Conservation (phyloP, 2,797 vertebrate genomes). For the Microcaecilia unicolor region DNA sequence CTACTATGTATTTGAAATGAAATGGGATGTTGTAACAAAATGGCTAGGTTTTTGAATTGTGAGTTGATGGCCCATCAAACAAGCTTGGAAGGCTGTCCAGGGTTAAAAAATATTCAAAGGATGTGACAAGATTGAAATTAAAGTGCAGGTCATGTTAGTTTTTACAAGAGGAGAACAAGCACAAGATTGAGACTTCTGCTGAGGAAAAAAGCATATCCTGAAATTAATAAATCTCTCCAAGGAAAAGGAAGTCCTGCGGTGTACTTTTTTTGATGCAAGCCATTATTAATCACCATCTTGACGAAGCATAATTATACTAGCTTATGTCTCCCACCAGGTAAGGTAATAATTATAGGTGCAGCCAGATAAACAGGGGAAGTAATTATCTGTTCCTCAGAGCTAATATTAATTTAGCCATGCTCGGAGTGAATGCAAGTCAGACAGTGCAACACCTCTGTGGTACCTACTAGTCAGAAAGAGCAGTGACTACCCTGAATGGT, state of each 20-base stretch:
- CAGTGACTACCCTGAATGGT: too few species aligned
- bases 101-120: too few species aligned
- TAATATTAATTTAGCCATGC: constrained; percentile 47
- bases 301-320: constrained; percentile 53
- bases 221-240: constrained; percentile 33
- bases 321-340: constrained; percentile 52
- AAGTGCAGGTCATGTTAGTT: too few species aligned
- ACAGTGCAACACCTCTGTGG: not conserved
- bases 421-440: constrained; percentile 31
- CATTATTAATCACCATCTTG: constrained; percentile 58
- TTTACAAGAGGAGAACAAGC: constrained; percentile 2
- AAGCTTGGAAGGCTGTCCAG: too few species aligned
- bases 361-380: constrained; percentile 49
- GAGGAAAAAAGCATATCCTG: constrained; percentile 23
- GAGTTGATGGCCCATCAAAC: too few species aligned
- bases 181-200: not conserved
- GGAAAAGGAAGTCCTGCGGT: constrained; percentile 28
- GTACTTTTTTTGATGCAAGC: constrained; percentile 31
- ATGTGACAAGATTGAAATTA: too few species aligned
- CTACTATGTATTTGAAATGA: too few species aligned
- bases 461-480: constrained; percentile 4
- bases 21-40: too few species aligned
- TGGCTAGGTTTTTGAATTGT: too few species aligned
- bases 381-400: constrained; percentile 36
- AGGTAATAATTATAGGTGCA: constrained; percentile 48